These are phyloP conservation scores for Zaprionus capensis DNA, from an alignment of 1,140 invertebrate genomes.

Conservation along the genomic window DNA sequence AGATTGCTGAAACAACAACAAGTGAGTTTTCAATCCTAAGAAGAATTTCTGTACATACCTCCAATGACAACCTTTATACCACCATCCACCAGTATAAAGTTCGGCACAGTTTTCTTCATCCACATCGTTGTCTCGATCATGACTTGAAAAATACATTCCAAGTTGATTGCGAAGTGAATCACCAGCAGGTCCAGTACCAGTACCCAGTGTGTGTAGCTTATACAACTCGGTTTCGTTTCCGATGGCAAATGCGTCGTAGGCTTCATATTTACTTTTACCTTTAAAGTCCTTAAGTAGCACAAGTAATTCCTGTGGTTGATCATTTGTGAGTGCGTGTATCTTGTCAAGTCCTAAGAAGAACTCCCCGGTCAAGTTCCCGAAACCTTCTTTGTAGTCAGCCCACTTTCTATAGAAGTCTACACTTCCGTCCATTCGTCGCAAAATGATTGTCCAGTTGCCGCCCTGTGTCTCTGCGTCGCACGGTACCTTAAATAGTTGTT, in stretches of 20 bases:
- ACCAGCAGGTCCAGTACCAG: neutral
- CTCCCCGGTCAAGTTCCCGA: slow-evolving; percentile 86
- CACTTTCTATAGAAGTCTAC: slow-evolving; percentile 86
- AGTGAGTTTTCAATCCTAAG: too few relatives aligned
- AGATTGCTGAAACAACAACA: too few relatives aligned
- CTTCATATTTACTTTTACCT: neutral
- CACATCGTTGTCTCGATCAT: neutral
- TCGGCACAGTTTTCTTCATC: neutral
- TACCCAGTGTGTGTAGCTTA: neutral
- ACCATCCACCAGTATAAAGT: neutral
- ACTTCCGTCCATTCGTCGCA: slow-evolving; percentile 86
- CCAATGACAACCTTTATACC: neutral
- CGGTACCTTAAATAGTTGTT: neutral
- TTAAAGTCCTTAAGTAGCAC: neutral
- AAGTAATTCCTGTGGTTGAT: neutral
- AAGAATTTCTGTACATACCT: too few relatives aligned
- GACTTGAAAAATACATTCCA: neutral
- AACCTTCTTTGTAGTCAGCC: slow-evolving; percentile 84
- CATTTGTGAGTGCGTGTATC: slow-evolving; percentile 85
- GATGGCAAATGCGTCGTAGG: neutral
- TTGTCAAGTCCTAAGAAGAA: slow-evolving; percentile 87
- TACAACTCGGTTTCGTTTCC: neutral
- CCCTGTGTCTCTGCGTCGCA: neutral
- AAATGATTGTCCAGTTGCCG: slow-evolving; percentile 86
- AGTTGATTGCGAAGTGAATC: neutral